These are phyloP conservation scores for Pheosia tremula DNA, from an alignment of 2,888 invertebrate species.

Conservation along the genomic window DNA sequence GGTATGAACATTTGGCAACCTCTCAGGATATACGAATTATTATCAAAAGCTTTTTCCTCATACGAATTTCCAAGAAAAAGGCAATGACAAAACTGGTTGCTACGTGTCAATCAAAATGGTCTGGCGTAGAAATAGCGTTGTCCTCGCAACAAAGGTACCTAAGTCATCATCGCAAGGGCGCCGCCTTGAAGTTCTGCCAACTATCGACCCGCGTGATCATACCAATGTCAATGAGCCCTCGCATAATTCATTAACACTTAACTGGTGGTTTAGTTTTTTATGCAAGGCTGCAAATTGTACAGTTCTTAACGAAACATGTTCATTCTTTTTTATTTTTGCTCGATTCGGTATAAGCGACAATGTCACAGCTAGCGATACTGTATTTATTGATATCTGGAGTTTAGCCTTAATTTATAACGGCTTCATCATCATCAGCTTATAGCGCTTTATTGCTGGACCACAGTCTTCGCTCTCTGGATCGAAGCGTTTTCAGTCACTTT, in stretches of 20 bases:
- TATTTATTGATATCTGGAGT: too few species aligned
- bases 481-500: too few species aligned
- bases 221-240: slow-evolving; percentile 73
- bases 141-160: slow-evolving; percentile 20
- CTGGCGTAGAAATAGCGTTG: neutral
- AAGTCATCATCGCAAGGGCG: slow-evolving; percentile 52
- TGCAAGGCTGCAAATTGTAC: neutral
- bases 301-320: neutral
- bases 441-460: too few species aligned
- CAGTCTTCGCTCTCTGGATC: too few species aligned
- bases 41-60: too few species aligned
- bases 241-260: slow-evolving; percentile 48
- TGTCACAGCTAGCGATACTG: too few species aligned
- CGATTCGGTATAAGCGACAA: neutral
- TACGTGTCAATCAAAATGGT: neutral
- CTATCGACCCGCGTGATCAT: slow-evolving; percentile 64
- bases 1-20: too few species aligned
- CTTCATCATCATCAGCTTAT: too few species aligned
- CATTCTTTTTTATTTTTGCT: neutral
- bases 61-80: too few species aligned
- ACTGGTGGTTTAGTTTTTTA: slow-evolving; percentile 15
- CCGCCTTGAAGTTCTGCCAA: slow-evolving; percentile 72
- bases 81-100: neutral
- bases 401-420: too few species aligned
- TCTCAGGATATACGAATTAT: too few species aligned